Evolutionary conservation across 2,113 vertebrate genomes (phyloP), one percentile per base, ranked within the genome.

Genomic region (Phalacrocorax pelagicus): DNA sequence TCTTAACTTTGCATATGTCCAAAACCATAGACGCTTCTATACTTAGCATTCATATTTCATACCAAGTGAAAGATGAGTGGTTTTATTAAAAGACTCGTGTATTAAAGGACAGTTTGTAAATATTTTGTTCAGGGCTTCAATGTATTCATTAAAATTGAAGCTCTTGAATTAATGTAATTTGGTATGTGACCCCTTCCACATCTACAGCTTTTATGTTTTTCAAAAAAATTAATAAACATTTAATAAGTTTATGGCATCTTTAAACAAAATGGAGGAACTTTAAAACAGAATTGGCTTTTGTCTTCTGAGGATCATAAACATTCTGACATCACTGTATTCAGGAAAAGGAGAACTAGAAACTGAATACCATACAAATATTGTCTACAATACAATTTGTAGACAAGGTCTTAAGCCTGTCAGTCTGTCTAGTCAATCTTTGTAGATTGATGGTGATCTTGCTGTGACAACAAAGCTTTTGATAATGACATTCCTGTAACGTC

Each of bases 341-440:
- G 66, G 23, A 92, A 78, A 87, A 89, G 23, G 26, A 92, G 86
- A 87, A 52, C 34, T 65, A 72, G n/a, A 63, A 92, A 73, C 58
- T 69, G 46, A 70, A 73, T 46, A 29, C 30, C 34, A 46, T 88
- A 54, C 5, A 80, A 77, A 80, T 66, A 46, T 46, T 46, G 44
- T 46, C 44, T 46, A 46, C 44, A 46, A 46, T 46, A 46, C 75
- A 66, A 58, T 52, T 70, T 80, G 34, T 65, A 61, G 77, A 59
- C 67, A 61, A 69, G 20, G 49, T 90, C 63, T 88, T 81, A 71
- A 94, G 29, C 52, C 21, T 82, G 34, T 75, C 87, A 79, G 16
- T 82, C 62, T 54, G 22, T 54, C 29, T 66, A 61, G 79, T 83
- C 67, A 81, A 27, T 77, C 51, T 82, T 73, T 90, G 62, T 62